phyloP scores from a whole-genome alignment of 2,113 vertebrate genomes.

The Bothrops jararaca region DNA sequence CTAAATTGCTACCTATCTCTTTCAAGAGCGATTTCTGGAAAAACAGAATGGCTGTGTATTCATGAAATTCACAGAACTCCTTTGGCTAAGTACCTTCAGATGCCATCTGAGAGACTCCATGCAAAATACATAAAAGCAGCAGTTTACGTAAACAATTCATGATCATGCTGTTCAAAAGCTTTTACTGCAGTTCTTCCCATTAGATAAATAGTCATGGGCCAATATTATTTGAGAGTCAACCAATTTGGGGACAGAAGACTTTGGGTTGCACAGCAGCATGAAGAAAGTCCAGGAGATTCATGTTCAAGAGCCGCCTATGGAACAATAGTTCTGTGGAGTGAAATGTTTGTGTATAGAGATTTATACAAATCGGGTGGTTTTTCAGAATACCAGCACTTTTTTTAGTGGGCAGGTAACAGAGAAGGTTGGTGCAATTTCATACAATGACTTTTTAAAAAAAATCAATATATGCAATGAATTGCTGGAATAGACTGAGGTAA shows the following conservation, averaged over 20 bases:
- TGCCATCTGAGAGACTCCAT: neutral
- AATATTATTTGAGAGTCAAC: neutral
- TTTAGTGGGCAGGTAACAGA: neutral
- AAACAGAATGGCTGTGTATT: neutral
- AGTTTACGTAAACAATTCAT: neutral
- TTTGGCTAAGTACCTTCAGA: constrained; percentile 1
- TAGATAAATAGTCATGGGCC: constrained; percentile 29
- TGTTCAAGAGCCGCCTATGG: neutral
- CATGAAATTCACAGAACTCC: neutral
- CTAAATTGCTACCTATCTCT: neutral
- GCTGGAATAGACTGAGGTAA: neutral
- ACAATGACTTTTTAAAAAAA: neutral
- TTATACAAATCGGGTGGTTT: neutral
- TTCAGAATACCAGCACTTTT: neutral
- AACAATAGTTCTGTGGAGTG: neutral
- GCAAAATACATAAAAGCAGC: neutral
- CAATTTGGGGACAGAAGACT: neutral
- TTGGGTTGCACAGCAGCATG: neutral
- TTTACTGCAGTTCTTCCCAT: constrained; percentile 19
- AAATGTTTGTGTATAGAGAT: neutral
- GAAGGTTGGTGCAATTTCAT: neutral
- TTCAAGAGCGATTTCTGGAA: neutral
- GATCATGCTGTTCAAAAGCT: constrained; percentile 12
- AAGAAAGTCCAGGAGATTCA: neutral
- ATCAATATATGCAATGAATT: neutral